Evolutionary conservation across 2,113 vertebrate genomes (phyloP).

Genomic region (Erinaceus europaeus): DNA sequence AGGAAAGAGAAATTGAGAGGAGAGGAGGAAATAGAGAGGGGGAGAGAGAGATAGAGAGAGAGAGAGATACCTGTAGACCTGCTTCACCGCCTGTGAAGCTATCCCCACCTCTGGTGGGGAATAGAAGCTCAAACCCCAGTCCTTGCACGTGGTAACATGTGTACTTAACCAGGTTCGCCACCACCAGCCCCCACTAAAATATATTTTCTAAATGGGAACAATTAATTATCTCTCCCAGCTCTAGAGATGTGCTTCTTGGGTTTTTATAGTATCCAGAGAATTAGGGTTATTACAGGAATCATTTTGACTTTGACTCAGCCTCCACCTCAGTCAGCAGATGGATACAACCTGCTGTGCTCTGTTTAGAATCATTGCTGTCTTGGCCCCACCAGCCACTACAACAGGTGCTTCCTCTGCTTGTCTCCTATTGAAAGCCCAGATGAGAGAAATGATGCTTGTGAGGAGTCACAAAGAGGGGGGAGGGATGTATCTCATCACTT

Average conservation of each 20-base stretch:
- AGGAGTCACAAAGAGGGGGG: background rate
- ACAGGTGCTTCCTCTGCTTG: background rate
- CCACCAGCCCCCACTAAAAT: too few species aligned
- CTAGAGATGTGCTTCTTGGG: background rate
- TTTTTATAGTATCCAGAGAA: background rate
- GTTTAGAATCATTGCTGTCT: fast-evolving
- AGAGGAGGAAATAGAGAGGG: too few species aligned
- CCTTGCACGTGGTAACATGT: too few species aligned
- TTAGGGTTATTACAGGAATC: background rate
- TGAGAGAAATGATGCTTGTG: background rate
- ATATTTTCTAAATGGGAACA: background rate
- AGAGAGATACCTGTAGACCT: too few species aligned
- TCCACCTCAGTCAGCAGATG: background rate
- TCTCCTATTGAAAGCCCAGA: background rate
- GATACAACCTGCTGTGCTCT: background rate
- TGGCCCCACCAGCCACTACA: too few species aligned
- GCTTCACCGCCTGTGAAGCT: too few species aligned
- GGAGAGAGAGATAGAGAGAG: too few species aligned
- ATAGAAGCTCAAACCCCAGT: too few species aligned
- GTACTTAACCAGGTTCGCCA: too few species aligned
- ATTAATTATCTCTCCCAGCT: background rate
- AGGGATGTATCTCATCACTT: background rate
- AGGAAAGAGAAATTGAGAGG: too few species aligned
- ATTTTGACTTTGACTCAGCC: too few species aligned
- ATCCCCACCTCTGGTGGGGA: too few species aligned